These are phyloP conservation scores for Andrena cerasifolii DNA, from an alignment of 1,140 invertebrate genomes.

Conservation along the genomic window DNA sequence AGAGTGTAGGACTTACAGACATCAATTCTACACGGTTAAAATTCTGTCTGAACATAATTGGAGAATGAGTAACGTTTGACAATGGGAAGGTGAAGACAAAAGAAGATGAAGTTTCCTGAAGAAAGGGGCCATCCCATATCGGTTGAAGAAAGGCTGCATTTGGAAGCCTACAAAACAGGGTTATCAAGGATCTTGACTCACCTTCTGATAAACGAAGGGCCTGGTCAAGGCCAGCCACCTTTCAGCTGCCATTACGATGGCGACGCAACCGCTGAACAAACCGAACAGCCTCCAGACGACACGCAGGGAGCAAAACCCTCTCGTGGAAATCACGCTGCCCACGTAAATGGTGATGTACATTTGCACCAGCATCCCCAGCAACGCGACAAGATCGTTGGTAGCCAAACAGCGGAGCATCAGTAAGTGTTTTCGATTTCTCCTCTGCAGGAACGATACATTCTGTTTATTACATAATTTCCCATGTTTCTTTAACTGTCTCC, in stretches of 20 bases:
- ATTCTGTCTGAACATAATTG: too few species aligned
- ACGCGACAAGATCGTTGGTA: constrained; percentile 90
- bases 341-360: constrained; percentile 84
- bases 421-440: constrained; percentile 90
- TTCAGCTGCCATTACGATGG: constrained; percentile 93
- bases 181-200: constrained; percentile 76
- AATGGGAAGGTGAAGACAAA: too few species aligned
- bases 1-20: too few species aligned
- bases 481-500: too few species aligned
- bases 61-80: too few species aligned
- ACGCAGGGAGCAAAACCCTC: constrained; percentile 85
- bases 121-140: too few species aligned
- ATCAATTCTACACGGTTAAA: too few species aligned
- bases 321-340: constrained; percentile 71
- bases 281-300: constrained; percentile 91
- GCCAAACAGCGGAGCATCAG: constrained; percentile 90
- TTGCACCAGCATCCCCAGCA: constrained; percentile 87
- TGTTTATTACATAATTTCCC: neutral
- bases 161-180: neutral
- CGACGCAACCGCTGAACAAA: constrained; percentile 92
- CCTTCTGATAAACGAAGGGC: constrained; percentile 95
- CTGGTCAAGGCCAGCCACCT: constrained; percentile 92
- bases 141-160: neutral
- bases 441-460: constrained; percentile 77
- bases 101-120: neutral